Evolutionary conservation across 1,140 invertebrate genomes (phyloP), one percentile per base, ranked within the genome.

Genomic region (Rhyzopertha dominica): DNA sequence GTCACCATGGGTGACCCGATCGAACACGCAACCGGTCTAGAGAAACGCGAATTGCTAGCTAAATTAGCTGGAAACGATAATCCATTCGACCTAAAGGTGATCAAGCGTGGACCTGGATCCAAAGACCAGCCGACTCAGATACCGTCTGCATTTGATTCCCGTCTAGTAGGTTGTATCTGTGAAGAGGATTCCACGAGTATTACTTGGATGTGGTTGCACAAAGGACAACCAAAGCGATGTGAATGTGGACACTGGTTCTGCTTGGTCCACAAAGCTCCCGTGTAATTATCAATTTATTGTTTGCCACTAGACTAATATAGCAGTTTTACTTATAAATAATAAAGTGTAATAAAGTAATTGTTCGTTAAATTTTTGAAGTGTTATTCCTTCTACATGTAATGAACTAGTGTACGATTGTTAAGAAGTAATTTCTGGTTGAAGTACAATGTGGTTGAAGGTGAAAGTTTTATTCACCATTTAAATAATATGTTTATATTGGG

Each of bases 241-340:
- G 85, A 86, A 63, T 98, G 95, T 70, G 95, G 95, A 25, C 79
- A 95, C 67, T 99, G 92, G 92, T 98, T 94, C 74, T 92, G 95
- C 73, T 73, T 97, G 50, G 78, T 84, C 25, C 81, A 90, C 58
- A 83, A 79, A 65, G 67, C 73, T 42, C 73, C 77, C 55, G 59
- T 81, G 59, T 85, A 82, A 81, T 28, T n/a, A n/a, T n/a, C n/a
- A n/a, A n/a, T n/a, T n/a, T n/a, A n/a, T n/a, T n/a, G n/a, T n/a
- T n/a, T n/a, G n/a, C n/a, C n/a, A n/a, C n/a, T n/a, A n/a, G n/a
- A n/a, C n/a, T n/a, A n/a, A n/a, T n/a, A n/a, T n/a, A n/a, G n/a
- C n/a, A n/a, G n/a, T n/a, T n/a, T n/a, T n/a, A n/a, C n/a, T n/a
- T n/a, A n/a, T n/a, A n/a, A n/a, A n/a, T n/a, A n/a, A n/a, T n/a